A percentile compares a stretch with the other conserved stretches of the same genome.
phyloP scores from a whole-genome alignment of 2,797 vertebrate genomes.

The Darevskia nairensis region DNA sequence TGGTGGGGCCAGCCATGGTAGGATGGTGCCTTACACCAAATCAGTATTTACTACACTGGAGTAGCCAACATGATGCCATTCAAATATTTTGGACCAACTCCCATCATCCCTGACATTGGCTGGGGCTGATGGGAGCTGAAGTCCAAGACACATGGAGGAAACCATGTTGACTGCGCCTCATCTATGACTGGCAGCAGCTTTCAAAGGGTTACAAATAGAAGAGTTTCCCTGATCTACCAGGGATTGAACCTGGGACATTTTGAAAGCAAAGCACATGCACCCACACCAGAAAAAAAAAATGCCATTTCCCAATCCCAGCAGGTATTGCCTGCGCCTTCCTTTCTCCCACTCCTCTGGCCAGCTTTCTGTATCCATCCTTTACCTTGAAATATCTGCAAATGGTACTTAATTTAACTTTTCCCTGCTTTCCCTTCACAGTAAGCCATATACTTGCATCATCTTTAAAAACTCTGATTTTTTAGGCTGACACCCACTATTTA shows the following conservation, averaged over 20 bases:
- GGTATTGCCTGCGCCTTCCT: neutral
- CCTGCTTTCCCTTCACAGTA: neutral
- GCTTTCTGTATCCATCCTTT: neutral
- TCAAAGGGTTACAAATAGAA: neutral
- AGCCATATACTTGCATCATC: slow-evolving; percentile 45
- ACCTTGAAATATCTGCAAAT: neutral
- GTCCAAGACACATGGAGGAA: too few species aligned
- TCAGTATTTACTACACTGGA: too few species aligned
- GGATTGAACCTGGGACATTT: neutral
- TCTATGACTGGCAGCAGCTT: neutral
- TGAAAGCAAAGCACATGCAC: neutral
- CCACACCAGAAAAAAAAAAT: neutral
- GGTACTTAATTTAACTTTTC: neutral
- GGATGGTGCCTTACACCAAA: too few species aligned
- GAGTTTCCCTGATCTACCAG: neutral
- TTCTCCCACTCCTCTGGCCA: neutral
- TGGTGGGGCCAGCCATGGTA: too few species aligned
- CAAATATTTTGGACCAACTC: neutral
- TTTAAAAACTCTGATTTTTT: slow-evolving; percentile 4
- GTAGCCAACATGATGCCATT: too few species aligned
- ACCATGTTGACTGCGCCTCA: too few species aligned
- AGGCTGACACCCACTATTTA: neutral
- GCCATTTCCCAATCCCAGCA: neutral
- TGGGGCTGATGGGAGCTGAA: too few species aligned
- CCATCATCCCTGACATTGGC: neutral